Conservation (phyloP, 2,797 vertebrate genomes). For the Amblyraja radiata region DNA sequence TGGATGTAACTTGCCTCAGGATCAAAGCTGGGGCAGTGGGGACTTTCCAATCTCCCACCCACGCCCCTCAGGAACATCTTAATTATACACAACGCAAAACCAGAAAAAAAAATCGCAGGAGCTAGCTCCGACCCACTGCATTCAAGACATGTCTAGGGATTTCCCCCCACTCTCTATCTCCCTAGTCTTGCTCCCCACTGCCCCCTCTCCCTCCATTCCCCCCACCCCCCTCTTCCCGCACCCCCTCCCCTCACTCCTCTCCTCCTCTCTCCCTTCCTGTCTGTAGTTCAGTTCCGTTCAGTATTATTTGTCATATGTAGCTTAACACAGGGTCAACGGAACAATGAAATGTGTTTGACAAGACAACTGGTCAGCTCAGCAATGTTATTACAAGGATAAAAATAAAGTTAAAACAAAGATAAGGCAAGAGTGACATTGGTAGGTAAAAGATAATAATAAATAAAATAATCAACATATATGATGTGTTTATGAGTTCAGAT, state of each 20-base stretch:
- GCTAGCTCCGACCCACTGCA: background rate
- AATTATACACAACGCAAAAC: background rate
- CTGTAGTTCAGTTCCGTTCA: background rate
- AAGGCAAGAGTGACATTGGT: no score
- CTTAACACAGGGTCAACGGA: no score
- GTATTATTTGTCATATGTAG: no score
- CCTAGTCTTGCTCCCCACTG: background rate
- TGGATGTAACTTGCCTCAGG: conserved; percentile 79
- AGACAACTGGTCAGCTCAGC: no score
- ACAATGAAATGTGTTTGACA: no score
- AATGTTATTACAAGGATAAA: no score
- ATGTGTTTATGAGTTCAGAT: no score
- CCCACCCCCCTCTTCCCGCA: background rate
- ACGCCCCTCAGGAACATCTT: background rate
- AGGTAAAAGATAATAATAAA: no score
- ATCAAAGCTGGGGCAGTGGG: conserved; percentile 62
- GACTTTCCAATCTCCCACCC: conserved; percentile 63
- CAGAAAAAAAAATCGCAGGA: background rate
- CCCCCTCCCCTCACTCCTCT: no score
- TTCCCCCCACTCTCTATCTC: no score
- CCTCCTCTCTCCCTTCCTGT: background rate
- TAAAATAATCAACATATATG: no score
- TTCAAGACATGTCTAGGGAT: background rate
- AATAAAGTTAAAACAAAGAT: no score
- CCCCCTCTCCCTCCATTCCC: background rate